A percentile compares a stretch with the other conserved stretches of the same genome.
These are phyloP conservation scores for Andrena chrysosceles DNA, from an alignment of 2,888 invertebrate genomes.

Conservation along the genomic window DNA sequence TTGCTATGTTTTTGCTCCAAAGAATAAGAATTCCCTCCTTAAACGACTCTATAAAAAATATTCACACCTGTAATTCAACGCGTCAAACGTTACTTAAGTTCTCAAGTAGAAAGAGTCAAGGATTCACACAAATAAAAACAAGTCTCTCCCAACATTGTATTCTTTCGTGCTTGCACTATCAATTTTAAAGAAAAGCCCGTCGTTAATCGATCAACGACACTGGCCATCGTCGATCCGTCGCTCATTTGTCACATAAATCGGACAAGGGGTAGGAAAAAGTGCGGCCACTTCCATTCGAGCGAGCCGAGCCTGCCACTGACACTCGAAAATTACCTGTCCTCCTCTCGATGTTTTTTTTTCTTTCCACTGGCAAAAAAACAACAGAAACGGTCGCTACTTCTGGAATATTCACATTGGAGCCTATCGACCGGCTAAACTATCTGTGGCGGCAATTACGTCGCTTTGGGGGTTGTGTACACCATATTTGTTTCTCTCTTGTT, in stretches of 20 bases:
- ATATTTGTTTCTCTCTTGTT: neutral
- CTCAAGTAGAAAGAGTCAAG: neutral
- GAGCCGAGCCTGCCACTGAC: neutral
- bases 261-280: neutral
- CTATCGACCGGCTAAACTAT: constrained; percentile 3
- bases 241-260: neutral
- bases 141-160: neutral
- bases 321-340: neutral
- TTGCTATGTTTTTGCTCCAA: too few species aligned
- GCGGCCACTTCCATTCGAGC: constrained; percentile 1
- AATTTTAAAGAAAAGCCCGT: neutral
- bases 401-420: constrained; percentile 3
- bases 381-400: neutral
- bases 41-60: too few species aligned
- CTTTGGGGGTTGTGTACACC: constrained; percentile 24
- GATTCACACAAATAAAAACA: neutral
- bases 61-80: too few species aligned
- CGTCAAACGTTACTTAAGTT: neutral
- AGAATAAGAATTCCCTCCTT: too few species aligned
- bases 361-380: too few species aligned
- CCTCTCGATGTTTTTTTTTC: neutral
- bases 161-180: too few species aligned
- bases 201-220: neutral
- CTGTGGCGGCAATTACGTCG: constrained; percentile 29
- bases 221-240: neutral